These are phyloP conservation scores for Actinostola sp. DNA, from an alignment of 92 coral and sea anemone genomes.

Conservation along the genomic window DNA sequence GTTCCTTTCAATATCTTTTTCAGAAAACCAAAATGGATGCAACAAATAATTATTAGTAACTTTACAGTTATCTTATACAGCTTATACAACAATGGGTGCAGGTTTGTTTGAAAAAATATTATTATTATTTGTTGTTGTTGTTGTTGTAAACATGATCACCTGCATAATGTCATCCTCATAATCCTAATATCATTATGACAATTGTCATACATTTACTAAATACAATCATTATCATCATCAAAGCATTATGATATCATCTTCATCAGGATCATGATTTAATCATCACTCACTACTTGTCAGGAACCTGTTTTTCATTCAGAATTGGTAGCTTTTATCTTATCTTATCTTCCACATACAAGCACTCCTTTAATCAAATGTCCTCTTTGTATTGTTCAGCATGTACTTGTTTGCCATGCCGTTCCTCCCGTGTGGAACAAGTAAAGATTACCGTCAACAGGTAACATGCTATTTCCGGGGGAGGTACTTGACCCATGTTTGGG, in stretches of 20 bases:
- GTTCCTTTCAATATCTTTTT: background rate
- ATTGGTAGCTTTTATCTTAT: background rate
- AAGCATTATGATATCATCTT: too few species aligned
- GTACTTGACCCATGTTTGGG: too few species aligned
- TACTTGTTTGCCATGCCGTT: conserved; percentile 51
- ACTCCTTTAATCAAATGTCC: background rate
- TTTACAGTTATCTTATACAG: background rate
- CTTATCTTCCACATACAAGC: background rate
- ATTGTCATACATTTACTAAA: too few species aligned
- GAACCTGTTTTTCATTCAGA: too few species aligned
- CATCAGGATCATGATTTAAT: too few species aligned
- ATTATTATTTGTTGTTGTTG: too few species aligned
- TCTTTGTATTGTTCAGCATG: conserved; percentile 29
- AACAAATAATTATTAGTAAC: background rate
- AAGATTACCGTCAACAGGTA: conserved; percentile 34
- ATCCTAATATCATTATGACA: too few species aligned
- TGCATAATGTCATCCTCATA: too few species aligned
- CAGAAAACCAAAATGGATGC: conserved; percentile 5
- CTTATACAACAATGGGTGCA: conserved; percentile 10
- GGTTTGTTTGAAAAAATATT: background rate
- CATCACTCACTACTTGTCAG: too few species aligned
- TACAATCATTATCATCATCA: too few species aligned
- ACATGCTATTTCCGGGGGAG: too few species aligned
- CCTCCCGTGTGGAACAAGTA: conserved; percentile 14
- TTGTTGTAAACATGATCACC: too few species aligned